Evolutionary conservation across 2,113 vertebrate species (phyloP).

Genomic region (Sinocyclocheilus grahami): DNA sequence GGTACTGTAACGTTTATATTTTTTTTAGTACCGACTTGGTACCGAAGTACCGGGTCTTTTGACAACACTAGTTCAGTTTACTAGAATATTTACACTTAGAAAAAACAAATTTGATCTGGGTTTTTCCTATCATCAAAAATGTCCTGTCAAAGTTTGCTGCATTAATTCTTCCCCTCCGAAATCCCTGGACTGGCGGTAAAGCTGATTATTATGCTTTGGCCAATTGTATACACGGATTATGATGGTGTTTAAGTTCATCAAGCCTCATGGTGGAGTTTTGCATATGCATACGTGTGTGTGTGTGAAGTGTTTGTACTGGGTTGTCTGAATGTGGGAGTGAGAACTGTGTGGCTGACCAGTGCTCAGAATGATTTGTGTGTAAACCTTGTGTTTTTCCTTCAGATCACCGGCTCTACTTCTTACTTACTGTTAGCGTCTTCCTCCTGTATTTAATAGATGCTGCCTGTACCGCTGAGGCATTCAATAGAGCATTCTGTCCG

Average conservation of each 20-base stretch:
- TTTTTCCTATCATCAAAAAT: background rate
- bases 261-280: slow-evolving; percentile 2
- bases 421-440: background rate
- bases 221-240: slow-evolving; percentile 51
- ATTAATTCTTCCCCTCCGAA: slow-evolving; percentile 40
- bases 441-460: background rate
- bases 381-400: slow-evolving; percentile 20
- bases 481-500: slow-evolving; percentile 4
- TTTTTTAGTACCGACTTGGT: too few relatives aligned
- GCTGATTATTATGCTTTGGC: slow-evolving; percentile 52
- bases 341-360: slow-evolving; percentile 1
- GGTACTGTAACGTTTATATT: too few relatives aligned
- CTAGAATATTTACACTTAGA: background rate
- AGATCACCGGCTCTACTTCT: background rate
- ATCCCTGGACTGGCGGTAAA: slow-evolving; percentile 41
- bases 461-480: slow-evolving; percentile 1
- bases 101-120: background rate
- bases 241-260: background rate
- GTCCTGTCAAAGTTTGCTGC: slow-evolving; percentile 40
- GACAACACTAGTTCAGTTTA: too few relatives aligned
- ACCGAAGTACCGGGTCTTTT: too few relatives aligned
- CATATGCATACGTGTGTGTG: background rate
- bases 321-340: slow-evolving; percentile 16
- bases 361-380: background rate
- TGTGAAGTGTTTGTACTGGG: background rate